Conservation (phyloP, 1,140 invertebrate genomes). For the Leptinotarsa texana region DNA sequence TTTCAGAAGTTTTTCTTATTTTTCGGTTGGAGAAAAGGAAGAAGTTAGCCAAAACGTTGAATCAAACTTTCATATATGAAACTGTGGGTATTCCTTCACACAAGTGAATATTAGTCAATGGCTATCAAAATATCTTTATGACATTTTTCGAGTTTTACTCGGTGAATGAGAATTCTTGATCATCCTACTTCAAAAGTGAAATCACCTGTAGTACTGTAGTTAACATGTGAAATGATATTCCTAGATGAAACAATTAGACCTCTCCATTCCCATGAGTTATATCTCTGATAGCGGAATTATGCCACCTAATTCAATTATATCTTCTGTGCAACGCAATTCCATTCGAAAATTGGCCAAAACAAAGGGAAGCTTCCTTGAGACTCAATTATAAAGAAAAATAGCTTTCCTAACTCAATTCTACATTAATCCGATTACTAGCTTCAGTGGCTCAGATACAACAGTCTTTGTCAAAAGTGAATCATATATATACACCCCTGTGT, state of each 20-base stretch:
- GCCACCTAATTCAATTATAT: background rate
- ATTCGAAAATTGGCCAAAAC: constrained; percentile 5
- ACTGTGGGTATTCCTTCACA: no score
- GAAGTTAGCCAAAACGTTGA: no score
- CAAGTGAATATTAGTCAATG: no score
- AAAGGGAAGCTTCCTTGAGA: background rate
- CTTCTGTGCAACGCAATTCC: background rate
- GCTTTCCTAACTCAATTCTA: background rate
- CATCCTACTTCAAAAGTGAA: no score
- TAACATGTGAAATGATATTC: background rate
- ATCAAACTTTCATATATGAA: no score
- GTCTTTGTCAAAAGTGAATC: background rate
- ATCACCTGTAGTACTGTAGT: no score
- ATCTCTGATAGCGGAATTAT: constrained; percentile 3
- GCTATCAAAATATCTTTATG: no score
- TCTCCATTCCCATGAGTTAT: background rate
- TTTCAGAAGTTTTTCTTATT: no score
- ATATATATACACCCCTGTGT: no score
- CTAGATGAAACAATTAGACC: background rate
- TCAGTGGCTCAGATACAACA: background rate
- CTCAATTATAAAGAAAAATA: constrained; percentile 3
- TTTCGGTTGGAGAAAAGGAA: no score
- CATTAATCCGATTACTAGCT: background rate
- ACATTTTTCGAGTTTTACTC: no score
- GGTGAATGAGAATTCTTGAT: no score